phyloP scores from a whole-genome alignment of 2,113 vertebrate genomes.

The Leptodactylus fuscus region DNA sequence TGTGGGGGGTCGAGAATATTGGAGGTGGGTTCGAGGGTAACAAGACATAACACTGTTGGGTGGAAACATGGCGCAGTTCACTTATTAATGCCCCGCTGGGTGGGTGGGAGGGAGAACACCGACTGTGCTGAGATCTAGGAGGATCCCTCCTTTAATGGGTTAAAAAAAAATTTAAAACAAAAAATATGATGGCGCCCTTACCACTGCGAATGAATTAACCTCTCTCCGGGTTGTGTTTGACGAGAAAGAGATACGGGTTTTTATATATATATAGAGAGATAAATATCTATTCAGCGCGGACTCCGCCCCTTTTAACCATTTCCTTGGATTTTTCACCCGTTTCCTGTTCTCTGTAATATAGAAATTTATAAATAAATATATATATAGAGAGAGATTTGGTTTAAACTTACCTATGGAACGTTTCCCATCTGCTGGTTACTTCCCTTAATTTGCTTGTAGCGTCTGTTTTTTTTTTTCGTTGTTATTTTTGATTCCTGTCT shows the following conservation, averaged over 20 bases:
- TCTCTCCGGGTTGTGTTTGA: conserved; percentile 38
- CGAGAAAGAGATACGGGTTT: conserved; percentile 51
- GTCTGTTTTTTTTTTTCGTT: conserved; percentile 7
- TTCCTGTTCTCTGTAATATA: conserved; percentile 57
- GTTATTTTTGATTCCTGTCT: neutral
- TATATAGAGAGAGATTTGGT: conserved; percentile 52
- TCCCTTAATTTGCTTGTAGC: conserved; percentile 3
- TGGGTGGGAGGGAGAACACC: neutral
- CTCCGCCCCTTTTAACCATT: conserved; percentile 26
- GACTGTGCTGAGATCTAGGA: neutral
- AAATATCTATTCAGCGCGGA: conserved; percentile 43
- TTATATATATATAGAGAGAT: conserved; percentile 45
- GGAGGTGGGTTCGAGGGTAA: neutral
- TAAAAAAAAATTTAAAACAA: conserved; percentile 11
- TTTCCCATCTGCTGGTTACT: conserved; percentile 38
- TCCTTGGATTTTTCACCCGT: conserved; percentile 46
- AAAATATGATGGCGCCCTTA: neutral
- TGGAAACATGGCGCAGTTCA: neutral
- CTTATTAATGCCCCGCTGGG: neutral
- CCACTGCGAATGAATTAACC: conserved; percentile 15
- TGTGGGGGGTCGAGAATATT: neutral
- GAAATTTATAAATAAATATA: conserved; percentile 56
- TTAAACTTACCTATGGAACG: conserved; percentile 45
- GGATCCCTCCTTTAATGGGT: neutral
- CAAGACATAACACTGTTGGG: neutral